A percentile compares a stretch with the other conserved stretches of the same genome.
Evolutionary conservation across 2,797 vertebrate species (phyloP).

Genomic region (Tenualosa thibaudeaui): DNA sequence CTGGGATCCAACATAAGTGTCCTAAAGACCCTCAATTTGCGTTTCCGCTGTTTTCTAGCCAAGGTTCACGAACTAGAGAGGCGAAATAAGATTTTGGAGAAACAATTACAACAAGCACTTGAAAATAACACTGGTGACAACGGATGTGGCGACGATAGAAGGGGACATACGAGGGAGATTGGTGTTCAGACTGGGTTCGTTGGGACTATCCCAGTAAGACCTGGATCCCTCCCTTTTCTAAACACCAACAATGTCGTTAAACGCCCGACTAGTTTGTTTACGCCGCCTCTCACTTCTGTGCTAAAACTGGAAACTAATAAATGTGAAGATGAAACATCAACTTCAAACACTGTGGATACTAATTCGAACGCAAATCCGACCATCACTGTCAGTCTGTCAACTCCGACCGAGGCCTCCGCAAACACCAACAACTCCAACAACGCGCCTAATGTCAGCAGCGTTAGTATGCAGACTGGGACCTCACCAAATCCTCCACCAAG

Average conservation of each 20-base stretch:
- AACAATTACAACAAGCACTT: conserved; percentile 91
- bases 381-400: conserved; percentile 70
- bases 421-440: conserved; percentile 63
- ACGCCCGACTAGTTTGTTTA: conserved; percentile 74
- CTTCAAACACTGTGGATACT: conserved; percentile 47
- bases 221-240: conserved; percentile 69
- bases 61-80: conserved; percentile 95
- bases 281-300: conserved; percentile 55
- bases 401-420: conserved; percentile 69
- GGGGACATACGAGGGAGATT: conserved; percentile 75
- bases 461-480: conserved; percentile 47
- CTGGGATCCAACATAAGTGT: conserved; percentile 96
- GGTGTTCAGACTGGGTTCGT: conserved; percentile 89
- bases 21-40: conserved; percentile 92
- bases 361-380: conserved; percentile 58
- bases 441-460: conserved; percentile 53
- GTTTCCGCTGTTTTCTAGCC: conserved; percentile 94
- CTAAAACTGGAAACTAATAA: conserved; percentile 51
- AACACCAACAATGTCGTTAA: conserved; percentile 76
- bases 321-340: conserved; percentile 45
- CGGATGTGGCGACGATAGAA: conserved; percentile 61
- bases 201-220: conserved; percentile 72
- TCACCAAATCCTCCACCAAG: conserved; percentile 73
- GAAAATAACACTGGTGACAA: conserved; percentile 71
- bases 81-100: conserved; percentile 92